Evolutionary conservation across 2,113 vertebrate genomes (phyloP).

Genomic region (Heterotilapia buettikoferi): DNA sequence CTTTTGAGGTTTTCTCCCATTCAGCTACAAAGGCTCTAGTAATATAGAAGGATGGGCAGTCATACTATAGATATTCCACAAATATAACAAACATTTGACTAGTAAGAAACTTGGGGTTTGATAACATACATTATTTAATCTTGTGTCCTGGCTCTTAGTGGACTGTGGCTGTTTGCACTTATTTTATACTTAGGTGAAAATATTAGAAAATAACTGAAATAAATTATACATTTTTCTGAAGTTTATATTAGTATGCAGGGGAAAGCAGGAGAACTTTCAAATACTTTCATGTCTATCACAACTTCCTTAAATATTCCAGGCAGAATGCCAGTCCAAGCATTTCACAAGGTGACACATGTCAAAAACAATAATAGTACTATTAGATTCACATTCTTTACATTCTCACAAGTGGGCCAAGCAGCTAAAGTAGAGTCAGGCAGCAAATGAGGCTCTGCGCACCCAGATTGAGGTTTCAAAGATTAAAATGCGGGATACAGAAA

Average conservation of each 20-base stretch:
- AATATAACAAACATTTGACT: not conserved
- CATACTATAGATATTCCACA: not conserved
- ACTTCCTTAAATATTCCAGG: not conserved
- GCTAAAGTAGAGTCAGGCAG: not conserved
- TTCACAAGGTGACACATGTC: not conserved
- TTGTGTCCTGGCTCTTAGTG: not conserved
- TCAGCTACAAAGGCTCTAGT: not conserved
- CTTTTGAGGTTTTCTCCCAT: not conserved
- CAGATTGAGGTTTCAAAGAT: not conserved
- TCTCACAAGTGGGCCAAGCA: not conserved
- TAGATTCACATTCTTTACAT: not conserved
- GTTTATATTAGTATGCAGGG: not conserved
- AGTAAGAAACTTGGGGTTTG: not conserved
- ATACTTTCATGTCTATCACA: not conserved
- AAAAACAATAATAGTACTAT: not conserved
- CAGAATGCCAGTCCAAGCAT: not conserved
- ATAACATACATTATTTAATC: not conserved
- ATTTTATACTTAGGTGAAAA: not conserved
- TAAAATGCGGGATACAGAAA: not conserved
- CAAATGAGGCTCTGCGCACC: not conserved
- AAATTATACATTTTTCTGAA: not conserved
- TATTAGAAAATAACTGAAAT: not conserved
- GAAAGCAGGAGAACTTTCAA: not conserved
- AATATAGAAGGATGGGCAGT: not conserved
- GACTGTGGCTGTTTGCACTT: not conserved